Base-by-base conservation (phyloP, 2,797 vertebrate genomes). In the Tarsius wallacei region DNA sequence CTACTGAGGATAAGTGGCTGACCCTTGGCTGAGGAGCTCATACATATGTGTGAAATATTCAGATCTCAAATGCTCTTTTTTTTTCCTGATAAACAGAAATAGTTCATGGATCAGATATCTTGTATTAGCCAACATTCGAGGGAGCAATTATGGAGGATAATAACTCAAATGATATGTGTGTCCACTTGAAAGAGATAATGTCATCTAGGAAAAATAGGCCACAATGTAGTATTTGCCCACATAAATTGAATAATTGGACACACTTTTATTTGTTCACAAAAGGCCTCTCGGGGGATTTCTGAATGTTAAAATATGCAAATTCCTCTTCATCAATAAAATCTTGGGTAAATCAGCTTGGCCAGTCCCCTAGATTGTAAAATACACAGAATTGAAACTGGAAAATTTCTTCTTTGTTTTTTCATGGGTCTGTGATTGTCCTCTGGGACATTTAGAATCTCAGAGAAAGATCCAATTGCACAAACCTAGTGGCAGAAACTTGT, bases 71-170 rank as follows among this genome's bases (percentile, higher is more conserved):
- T 22, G 61, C 28, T 77, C 49, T 61, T 93, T 5, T 77, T 68
- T 85, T 96, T 86, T 42, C 42, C 83, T 80, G 28, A 88, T 93
- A 16, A 88, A 78, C 82, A 83, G 31, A 87, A 76, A 24, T 13
- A 73, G 22, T 36, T 70, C 19, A n/a, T 57, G 17, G 68, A 66
- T 96, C 73, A 77, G 31, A 71, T 70, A 71, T 61, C 13, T 36
- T 93, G 61, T 93, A 91, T 86, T 94, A 77, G 74, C 26, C 16
- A 83, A 88, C 16, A 86, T 78, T 24, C 94, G 91, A 92, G 6
- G 87, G 8, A 81, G 31, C 55, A 83, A 90, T 84, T 81, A 77
- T 12, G 26, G 55, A 93, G 8, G 36, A 70, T 82, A 49, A 90
- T 26, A 68, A 76, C 88, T 42, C 68, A 85, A 91, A 85, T 66